Conservation (phyloP, 2,888 invertebrate genomes). For the Stratiomys singularior region DNA sequence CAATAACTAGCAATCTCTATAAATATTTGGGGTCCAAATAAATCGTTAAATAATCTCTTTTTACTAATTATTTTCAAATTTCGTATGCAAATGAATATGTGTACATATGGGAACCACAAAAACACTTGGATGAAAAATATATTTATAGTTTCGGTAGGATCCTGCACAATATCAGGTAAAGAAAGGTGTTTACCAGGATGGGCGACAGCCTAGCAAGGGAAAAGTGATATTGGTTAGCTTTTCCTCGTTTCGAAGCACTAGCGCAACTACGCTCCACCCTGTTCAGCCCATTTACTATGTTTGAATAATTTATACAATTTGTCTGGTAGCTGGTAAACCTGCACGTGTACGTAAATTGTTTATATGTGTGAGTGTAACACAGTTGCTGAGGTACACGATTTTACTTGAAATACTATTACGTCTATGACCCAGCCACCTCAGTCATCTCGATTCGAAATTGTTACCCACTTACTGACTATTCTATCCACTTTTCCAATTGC, state of each 20-base stretch:
- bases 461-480: background rate
- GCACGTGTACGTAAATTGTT: slow-evolving; percentile 29
- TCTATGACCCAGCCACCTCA: background rate
- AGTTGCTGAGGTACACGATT: slow-evolving; percentile 22
- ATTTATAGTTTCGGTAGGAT: too few relatives aligned
- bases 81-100: slow-evolving; percentile 26
- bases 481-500: slow-evolving; percentile 31
- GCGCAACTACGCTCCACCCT: too few relatives aligned
- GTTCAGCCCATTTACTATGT: background rate
- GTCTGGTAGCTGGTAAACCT: slow-evolving; percentile 30
- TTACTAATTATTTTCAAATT: slow-evolving; percentile 43
- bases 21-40: slow-evolving; percentile 11
- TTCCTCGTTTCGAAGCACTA: too few relatives aligned
- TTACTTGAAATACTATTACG: background rate
- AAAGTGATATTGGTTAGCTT: too few relatives aligned
- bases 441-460: too few relatives aligned
- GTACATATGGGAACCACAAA: too few relatives aligned
- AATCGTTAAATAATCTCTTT: slow-evolving; percentile 42
- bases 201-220: too few relatives aligned
- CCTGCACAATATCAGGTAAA: too few relatives aligned
- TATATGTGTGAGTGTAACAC: background rate
- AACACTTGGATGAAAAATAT: too few relatives aligned
- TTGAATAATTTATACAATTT: slow-evolving; percentile 48
- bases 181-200: too few relatives aligned
- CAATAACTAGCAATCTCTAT: too few relatives aligned